Conservation (phyloP, 2,888 invertebrate species). For the Hirtodrosophila confusa region DNA sequence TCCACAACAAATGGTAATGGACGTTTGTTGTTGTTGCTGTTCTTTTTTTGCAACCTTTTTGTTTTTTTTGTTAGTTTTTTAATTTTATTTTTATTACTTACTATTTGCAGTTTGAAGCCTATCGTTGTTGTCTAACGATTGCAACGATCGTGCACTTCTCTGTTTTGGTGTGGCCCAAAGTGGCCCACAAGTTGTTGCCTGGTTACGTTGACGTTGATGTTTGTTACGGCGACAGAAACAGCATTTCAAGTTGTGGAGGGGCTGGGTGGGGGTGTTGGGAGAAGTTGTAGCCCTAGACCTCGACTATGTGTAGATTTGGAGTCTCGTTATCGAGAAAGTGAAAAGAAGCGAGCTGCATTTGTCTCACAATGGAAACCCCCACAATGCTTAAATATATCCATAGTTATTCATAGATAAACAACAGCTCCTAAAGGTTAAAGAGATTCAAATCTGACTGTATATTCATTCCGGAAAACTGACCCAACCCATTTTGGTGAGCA, state of each 20-base stretch:
- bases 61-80: too few species aligned
- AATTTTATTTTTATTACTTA: constrained; percentile 9
- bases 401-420: too few species aligned
- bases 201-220: constrained; percentile 30
- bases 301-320: too few species aligned
- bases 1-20: constrained; percentile 46
- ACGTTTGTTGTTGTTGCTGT: constrained; percentile 31
- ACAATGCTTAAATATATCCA: too few species aligned
- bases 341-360: too few species aligned
- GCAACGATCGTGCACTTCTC: constrained; percentile 18
- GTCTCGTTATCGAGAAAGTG: too few species aligned
- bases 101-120: constrained; percentile 20
- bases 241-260: not conserved
- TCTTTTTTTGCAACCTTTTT: constrained; percentile 7
- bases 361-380: too few species aligned
- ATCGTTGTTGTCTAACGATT: constrained; percentile 23
- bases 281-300: constrained; percentile 47
- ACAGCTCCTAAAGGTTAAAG: too few species aligned
- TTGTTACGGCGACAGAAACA: constrained; percentile 9
- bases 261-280: constrained; percentile 8
- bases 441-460: too few species aligned
- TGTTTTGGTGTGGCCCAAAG: constrained; percentile 29
- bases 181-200: constrained; percentile 36
- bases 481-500: too few species aligned
- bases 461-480: too few species aligned